Evolutionary conservation across 2,797 vertebrate genomes (phyloP).

Genomic region (Gouania willdenowi): DNA sequence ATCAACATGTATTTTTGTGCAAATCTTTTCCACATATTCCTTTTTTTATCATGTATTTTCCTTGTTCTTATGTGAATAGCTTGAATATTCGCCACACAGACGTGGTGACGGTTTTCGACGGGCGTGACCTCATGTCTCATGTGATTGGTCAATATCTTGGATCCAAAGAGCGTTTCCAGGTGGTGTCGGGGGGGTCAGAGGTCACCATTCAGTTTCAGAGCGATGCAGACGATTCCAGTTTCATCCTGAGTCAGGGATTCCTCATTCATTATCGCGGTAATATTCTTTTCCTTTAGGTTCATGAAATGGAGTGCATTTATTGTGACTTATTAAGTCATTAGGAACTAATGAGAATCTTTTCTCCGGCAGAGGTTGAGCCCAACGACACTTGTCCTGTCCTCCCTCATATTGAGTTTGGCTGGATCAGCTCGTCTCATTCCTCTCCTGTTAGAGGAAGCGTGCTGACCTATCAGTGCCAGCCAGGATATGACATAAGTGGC

Average conservation of each 20-base stretch:
- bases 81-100: slow-evolving; percentile 89
- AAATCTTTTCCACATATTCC: too few relatives aligned
- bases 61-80: slow-evolving; percentile 28
- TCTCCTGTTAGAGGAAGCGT: slow-evolving; percentile 88
- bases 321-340: too few relatives aligned
- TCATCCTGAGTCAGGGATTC: slow-evolving; percentile 88
- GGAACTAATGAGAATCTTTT: too few relatives aligned
- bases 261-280: slow-evolving; percentile 88
- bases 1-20: too few relatives aligned
- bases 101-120: slow-evolving; percentile 85
- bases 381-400: slow-evolving; percentile 89
- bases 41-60: neutral
- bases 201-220: slow-evolving; percentile 94
- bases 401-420: slow-evolving; percentile 84
- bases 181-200: slow-evolving; percentile 84
- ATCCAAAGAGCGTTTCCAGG: slow-evolving; percentile 83
- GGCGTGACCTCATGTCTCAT: slow-evolving; percentile 83
- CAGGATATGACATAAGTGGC: slow-evolving; percentile 89
- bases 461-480: slow-evolving; percentile 90
- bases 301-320: too few relatives aligned
- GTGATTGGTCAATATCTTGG: slow-evolving; percentile 88
- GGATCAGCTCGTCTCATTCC: slow-evolving; percentile 88
- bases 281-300: too few relatives aligned
- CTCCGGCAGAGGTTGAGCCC: slow-evolving; percentile 85
- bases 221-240: slow-evolving; percentile 82